Base-by-base conservation (phyloP, 2,113 vertebrate species). In the Campylomormyrus tamandua region DNA sequence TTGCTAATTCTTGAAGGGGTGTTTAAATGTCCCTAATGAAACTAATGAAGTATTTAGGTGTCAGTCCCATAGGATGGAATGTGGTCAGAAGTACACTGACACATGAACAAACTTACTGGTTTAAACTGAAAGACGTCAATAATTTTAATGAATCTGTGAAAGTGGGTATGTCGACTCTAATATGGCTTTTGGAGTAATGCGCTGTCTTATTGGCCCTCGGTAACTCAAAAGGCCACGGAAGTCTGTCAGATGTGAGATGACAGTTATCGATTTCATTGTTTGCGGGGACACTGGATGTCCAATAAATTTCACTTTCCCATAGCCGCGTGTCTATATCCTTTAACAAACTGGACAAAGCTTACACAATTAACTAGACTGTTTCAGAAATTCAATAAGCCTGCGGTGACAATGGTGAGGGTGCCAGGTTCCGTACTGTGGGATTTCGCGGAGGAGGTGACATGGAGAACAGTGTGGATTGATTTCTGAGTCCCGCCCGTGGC, bases 351-450 rank as follows among this genome's bases (percentile, higher is more conserved):
- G 87, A 92, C 92, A 94, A 92, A 92, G 93, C 93, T 90, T 83
- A 89, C 89, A 90, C 93, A 91, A 94, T 94, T 87, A 93, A 90
- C 90, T 91, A 90, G 85, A 91, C 91, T 94, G 94, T 92, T 95
- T 95, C 94, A 94, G 94, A 95, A 96, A 95, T 90, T 94, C 92
- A 95, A 95, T 94, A 95, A 95, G 93, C 92, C 88, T 66, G 91
- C 88, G 90, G 92, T 93, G 93, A 94, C 92, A 94, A 93, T 93
- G 93, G 94, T 94, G 58, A 39, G 58, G 58, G 89, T 58, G 93
- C 91, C 92, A 90, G 92, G 91, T 90, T 85, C 93, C 92, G 93
- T 91, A 92, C 93, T 91, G 91, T 90, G 31, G 91, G 52, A 56
- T 89, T 91, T 89, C 83, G 91, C 62, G 90, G 87, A 92, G 91